Evolutionary conservation across 1,140 invertebrate species (phyloP).

Genomic region (Hetaerina americana): DNA sequence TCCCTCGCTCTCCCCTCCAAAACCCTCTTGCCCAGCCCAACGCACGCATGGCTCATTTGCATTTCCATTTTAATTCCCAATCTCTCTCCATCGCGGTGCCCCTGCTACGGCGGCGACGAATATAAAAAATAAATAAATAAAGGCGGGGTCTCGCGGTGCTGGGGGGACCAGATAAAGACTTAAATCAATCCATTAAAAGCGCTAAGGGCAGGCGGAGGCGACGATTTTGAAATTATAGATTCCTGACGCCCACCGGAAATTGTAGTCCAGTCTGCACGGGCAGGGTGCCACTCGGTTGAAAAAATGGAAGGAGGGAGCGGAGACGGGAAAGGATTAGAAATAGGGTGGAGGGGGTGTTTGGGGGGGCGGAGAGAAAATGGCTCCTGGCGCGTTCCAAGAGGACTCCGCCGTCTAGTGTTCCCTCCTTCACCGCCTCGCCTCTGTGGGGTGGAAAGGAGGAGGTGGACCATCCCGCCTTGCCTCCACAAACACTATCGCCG

Average conservation of each 20-base stretch:
- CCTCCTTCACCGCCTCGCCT: no score
- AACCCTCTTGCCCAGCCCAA: not conserved
- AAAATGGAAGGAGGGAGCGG: not conserved
- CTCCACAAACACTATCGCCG: no score
- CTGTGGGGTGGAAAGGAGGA: no score
- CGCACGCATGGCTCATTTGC: not conserved
- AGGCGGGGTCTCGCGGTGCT: not conserved
- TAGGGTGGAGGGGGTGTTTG: no score
- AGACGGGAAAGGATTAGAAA: not conserved
- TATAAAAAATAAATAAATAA: no score
- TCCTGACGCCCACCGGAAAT: not conserved
- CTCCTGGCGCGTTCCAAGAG: no score
- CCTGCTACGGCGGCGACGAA: no score
- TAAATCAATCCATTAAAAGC: not conserved
- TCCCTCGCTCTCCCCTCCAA: no score
- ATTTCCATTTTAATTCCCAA: not conserved
- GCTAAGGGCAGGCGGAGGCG: not conserved
- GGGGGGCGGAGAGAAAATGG: no score
- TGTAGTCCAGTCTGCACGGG: not conserved
- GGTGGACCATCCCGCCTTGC: no score
- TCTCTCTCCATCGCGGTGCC: no score
- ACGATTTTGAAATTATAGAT: slow-evolving; percentile 1
- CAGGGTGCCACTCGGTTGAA: not conserved
- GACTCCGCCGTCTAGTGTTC: no score
- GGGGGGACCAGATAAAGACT: not conserved